Conservation (phyloP, 2,113 vertebrate genomes). For the Picathartes gymnocephalus region DNA sequence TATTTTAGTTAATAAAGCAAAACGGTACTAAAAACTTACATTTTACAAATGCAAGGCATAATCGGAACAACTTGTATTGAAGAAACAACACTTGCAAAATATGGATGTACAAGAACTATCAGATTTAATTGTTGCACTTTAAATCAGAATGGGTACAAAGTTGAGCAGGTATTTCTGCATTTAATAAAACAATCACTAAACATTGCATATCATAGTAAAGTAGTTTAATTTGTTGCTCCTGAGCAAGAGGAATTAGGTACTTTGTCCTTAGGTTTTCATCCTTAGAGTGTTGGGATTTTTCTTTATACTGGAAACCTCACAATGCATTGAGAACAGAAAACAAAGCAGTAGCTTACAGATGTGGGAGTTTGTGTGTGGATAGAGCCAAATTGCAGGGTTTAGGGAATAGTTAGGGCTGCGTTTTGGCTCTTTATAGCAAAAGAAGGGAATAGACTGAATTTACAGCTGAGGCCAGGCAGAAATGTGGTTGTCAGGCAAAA, state of each 20-base stretch:
- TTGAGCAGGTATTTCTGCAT: conserved; percentile 42
- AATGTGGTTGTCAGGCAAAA: background rate
- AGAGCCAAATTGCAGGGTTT: background rate
- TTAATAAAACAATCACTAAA: conserved; percentile 62
- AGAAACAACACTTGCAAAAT: conserved; percentile 11
- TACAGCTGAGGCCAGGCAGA: background rate
- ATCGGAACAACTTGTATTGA: background rate
- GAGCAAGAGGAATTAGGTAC: background rate
- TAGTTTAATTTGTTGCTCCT: conserved; percentile 35
- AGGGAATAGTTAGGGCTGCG: background rate
- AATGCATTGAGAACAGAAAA: background rate
- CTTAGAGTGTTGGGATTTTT: background rate
- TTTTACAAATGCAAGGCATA: conserved; percentile 40
- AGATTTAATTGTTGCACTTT: conserved; percentile 52
- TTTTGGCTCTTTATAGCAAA: background rate
- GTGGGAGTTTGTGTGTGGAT: background rate
- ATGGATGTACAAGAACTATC: conserved; percentile 33
- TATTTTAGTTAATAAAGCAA: conserved; percentile 73
- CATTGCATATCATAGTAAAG: conserved; percentile 30
- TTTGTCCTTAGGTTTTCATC: background rate
- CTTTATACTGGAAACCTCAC: background rate
- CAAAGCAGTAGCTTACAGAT: background rate
- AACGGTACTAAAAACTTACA: conserved; percentile 54
- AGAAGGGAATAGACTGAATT: background rate
- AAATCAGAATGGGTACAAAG: conserved; percentile 39